Conservation (phyloP, 2,888 invertebrate species). For the Ormyrus labotus region DNA sequence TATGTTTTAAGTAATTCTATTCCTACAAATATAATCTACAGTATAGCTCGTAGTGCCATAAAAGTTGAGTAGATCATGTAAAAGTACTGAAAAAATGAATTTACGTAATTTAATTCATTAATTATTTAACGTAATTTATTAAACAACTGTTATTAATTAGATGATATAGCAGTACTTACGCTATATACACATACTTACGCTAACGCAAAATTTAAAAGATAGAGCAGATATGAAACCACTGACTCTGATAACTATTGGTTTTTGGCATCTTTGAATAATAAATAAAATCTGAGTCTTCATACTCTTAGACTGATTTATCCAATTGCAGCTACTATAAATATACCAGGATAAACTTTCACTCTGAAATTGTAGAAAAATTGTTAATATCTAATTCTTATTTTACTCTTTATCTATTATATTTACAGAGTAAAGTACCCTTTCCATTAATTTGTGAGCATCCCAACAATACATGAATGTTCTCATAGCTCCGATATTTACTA, state of each 20-base stretch:
- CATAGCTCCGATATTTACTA: no score
- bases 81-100: slow-evolving; percentile 12
- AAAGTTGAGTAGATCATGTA: slow-evolving; percentile 2
- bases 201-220: slow-evolving; percentile 17
- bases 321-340: not conserved
- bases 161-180: not conserved
- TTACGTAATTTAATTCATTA: not conserved
- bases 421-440: not conserved
- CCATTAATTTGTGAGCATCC: not conserved
- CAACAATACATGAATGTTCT: no score
- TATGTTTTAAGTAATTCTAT: no score
- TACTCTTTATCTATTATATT: not conserved
- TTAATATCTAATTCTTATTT: not conserved
- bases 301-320: not conserved
- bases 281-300: not conserved
- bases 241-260: not conserved
- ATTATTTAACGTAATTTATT: not conserved
- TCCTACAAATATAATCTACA: not conserved
- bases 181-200: not conserved
- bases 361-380: not conserved
- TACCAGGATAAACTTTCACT: not conserved
- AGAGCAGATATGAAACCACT: slow-evolving; percentile 3
- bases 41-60: slow-evolving; percentile 11
- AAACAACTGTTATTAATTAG: not conserved
- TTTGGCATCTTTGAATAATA: slow-evolving; percentile 22